Base-by-base conservation (phyloP, 2,113 vertebrate species). In the Urocolius indicus region DNA sequence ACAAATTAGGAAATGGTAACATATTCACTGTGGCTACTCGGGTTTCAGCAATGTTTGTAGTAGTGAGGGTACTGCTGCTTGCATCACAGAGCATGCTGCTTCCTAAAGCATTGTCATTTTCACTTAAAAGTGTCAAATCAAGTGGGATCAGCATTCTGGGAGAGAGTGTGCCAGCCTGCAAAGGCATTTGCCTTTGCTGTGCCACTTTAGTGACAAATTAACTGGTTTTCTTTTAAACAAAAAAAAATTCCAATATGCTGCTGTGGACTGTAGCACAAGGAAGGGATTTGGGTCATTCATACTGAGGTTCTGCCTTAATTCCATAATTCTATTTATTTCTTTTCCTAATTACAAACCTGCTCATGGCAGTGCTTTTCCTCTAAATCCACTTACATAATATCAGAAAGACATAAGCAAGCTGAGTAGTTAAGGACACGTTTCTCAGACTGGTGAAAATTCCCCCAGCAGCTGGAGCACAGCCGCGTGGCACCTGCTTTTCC, bases 211-310 rank as follows among this genome's bases (percentile, higher is more conserved):
- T 16, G n/a, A 82, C 90, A 72, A 91, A 89, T 88, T 91, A 59
- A 84, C 45, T 89, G 79, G 10, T 10, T 59, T 77, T 88, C 22
- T 41, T 41, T 41, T 41, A 41, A 41, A 41, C 38, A 41, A 79
- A 45, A 65, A 79, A 68, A 48, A 29, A 45, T 4, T 90, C 58
- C 89, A 82, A 68, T 87, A 67, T 48, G 83, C 83, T 95, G 76
- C 91, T 94, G 93, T 55, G 90, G 87, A 80, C 85, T 93, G 79
- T 10, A 0, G 85, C 87, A 93, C 90, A 95, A 92, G 87, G 87
- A 94, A 87, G 4, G 84, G 87, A 96, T 95, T 93, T 95, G 85
- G 94, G 91, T 97, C 87, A 84, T 90, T 96, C 93, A 75, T 75
- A 90, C 87, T 89, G 95, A 89, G 93, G 86, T 88, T 88, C 75